Base-by-base conservation (phyloP, 2,888 invertebrate genomes). In the Aspidiotus destructor region DNA sequence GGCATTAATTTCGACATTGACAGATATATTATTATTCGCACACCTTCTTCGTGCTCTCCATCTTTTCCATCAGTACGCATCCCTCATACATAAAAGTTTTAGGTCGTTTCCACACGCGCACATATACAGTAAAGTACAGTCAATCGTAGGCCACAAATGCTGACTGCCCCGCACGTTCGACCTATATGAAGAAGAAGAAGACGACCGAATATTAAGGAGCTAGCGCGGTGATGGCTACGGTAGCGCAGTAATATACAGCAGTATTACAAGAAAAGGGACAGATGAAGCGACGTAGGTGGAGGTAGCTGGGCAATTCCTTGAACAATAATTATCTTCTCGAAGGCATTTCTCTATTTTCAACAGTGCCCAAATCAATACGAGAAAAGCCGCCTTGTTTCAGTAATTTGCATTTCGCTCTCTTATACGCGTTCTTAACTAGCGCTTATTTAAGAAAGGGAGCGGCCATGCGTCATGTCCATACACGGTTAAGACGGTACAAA, bases 241-340 rank as follows among this genome's bases (percentile, higher is more conserved):
- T 13, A 52, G 52, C 13, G 52, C n/a, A 55, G 10, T 10, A 16
- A 10, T 55, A 55, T 17, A 65, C 42, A 65, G 65, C 48, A 65
- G 48, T 57, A 52, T 42, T 48, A 60, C 58, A 67, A 48, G 65
- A 65, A 57, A 57, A 65, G 67, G 67, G 48, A 58, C 58, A 42
- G 58, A 58, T 44, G 67, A 67, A 60, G 67, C 16, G 28, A 13
- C 17, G 67, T 44, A 48, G 55, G 67, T 58, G 58, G 67, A 67
- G 67, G 58, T 58, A 67, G 67, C 67, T 48, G 48, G 67, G 67
- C 67, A 67, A 67, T 67, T 67, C 67, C 70, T 73, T 73, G 73
- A 71, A 72, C 72, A 72, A 72, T 71, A 71, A 72, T 72, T 71
- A 71, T 72, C 71, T 72, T 69, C 71, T 72, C 71, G 71, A 70